phyloP scores from a whole-genome alignment of 1,140 invertebrate genomes.

The Drosophila melanogaster region DNA sequence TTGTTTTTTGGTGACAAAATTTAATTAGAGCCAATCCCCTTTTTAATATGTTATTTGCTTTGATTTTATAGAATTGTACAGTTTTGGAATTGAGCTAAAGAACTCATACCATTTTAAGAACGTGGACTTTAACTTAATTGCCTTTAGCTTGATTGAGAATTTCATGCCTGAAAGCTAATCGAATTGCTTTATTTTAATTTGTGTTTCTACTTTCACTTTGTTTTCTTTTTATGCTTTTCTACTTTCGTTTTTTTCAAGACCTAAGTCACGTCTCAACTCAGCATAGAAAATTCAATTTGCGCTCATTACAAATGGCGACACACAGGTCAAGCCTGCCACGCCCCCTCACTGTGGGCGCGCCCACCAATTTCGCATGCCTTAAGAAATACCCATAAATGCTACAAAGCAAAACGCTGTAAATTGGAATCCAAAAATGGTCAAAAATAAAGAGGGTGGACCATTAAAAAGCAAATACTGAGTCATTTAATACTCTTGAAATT shows the following conservation, averaged over 20 bases:
- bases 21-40: slow-evolving; percentile 38
- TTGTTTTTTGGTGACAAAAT: slow-evolving; percentile 18
- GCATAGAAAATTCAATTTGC: slow-evolving; percentile 45
- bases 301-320: slow-evolving; percentile 41
- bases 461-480: not conserved
- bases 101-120: too few relatives aligned
- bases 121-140: not conserved
- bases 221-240: not conserved
- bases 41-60: not conserved
- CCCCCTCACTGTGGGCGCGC: not conserved
- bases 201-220: slow-evolving; percentile 23
- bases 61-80: not conserved
- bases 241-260: too few relatives aligned
- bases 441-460: not conserved
- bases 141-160: slow-evolving; percentile 21
- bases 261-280: slow-evolving; percentile 32
- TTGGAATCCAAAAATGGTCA: not conserved
- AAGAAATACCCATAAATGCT: slow-evolving; percentile 27
- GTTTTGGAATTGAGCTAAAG: not conserved
- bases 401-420: slow-evolving; percentile 16
- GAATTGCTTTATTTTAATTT: slow-evolving; percentile 60
- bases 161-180: slow-evolving; percentile 22
- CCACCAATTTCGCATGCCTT: not conserved
- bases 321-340: slow-evolving; percentile 16
- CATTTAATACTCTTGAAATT: not conserved